Conservation (phyloP, 2,888 invertebrate species). For the Dryobota labecula region DNA sequence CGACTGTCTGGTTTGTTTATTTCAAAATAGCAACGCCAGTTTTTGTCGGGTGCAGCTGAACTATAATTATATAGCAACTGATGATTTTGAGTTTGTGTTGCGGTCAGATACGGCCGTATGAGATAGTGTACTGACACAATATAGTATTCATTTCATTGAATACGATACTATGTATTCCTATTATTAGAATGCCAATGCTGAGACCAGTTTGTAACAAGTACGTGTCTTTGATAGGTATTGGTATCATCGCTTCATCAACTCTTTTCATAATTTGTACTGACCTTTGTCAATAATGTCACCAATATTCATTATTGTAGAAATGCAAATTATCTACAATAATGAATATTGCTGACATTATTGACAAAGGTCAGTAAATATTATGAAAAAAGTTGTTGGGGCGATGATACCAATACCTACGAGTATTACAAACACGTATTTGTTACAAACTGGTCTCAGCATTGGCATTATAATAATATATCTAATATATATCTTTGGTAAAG, state of each 20-base stretch:
- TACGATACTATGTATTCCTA: conserved; percentile 18
- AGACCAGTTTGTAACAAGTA: conserved; percentile 37
- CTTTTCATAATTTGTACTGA: conserved; percentile 48
- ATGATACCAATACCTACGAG: conserved; percentile 43
- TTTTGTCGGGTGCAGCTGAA: conserved; percentile 45
- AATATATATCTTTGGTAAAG: neutral
- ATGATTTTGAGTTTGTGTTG: conserved; percentile 42
- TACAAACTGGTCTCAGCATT: conserved; percentile 37
- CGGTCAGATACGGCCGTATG: conserved; percentile 5
- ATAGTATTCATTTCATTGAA: conserved; percentile 38
- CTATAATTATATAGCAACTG: conserved; percentile 36
- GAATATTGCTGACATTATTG: conserved; percentile 36
- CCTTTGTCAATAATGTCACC: conserved; percentile 48
- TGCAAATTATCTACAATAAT: too few relatives aligned
- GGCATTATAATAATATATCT: conserved; percentile 27
- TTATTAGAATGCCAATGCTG: conserved; percentile 26
- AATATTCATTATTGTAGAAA: conserved; percentile 29
- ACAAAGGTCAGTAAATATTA: conserved; percentile 54
- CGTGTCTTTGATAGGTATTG: conserved; percentile 17
- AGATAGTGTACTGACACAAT: conserved; percentile 9
- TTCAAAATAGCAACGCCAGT: conserved; percentile 54
- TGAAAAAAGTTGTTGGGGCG: conserved; percentile 36
- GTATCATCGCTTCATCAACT: conserved; percentile 43
- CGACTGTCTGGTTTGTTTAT: conserved; percentile 55
- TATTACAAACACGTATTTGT: conserved; percentile 14